Evolutionary conservation across 2,113 vertebrate species (phyloP).

Genomic region (Athene cunicularia): DNA sequence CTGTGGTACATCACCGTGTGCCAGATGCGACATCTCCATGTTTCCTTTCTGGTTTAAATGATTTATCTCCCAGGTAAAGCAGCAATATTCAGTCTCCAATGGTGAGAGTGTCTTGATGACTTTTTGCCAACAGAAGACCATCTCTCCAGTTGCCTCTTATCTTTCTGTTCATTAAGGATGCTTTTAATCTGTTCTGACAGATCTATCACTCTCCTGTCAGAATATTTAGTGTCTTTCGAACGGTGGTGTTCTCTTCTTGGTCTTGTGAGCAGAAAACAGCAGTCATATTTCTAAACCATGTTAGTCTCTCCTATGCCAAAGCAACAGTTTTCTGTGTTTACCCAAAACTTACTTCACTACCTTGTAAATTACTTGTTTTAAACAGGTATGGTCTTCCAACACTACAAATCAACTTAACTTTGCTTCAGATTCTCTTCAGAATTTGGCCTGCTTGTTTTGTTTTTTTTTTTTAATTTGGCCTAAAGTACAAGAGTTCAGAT

Average conservation of each 20-base stretch:
- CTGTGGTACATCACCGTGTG: not conserved
- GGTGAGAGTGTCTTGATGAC: fast-evolving
- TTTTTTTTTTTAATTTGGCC: slow-evolving; percentile 80
- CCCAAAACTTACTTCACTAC: slow-evolving; percentile 23
- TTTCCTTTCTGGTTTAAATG: not conserved
- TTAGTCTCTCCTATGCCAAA: not conserved
- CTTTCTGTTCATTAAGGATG: not conserved
- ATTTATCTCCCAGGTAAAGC: not conserved
- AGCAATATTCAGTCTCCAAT: not conserved
- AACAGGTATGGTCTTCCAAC: slow-evolving; percentile 7
- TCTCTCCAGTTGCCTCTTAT: not conserved
- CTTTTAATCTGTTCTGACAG: not conserved
- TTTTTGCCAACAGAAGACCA: not conserved
- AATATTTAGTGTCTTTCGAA: not conserved
- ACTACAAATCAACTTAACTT: not conserved
- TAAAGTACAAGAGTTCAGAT: slow-evolving; percentile 69
- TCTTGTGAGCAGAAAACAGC: not conserved
- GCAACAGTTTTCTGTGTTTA: slow-evolving; percentile 7
- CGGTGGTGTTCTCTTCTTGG: not conserved
- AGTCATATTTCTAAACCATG: not conserved
- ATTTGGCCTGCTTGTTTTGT: slow-evolving; percentile 49
- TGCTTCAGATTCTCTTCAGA: slow-evolving; percentile 27
- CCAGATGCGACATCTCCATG: not conserved
- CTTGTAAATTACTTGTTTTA: slow-evolving; percentile 18
- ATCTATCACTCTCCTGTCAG: not conserved